Conservation (phyloP, 2,888 invertebrate genomes). For the Heterodera filipjevi region DNA sequence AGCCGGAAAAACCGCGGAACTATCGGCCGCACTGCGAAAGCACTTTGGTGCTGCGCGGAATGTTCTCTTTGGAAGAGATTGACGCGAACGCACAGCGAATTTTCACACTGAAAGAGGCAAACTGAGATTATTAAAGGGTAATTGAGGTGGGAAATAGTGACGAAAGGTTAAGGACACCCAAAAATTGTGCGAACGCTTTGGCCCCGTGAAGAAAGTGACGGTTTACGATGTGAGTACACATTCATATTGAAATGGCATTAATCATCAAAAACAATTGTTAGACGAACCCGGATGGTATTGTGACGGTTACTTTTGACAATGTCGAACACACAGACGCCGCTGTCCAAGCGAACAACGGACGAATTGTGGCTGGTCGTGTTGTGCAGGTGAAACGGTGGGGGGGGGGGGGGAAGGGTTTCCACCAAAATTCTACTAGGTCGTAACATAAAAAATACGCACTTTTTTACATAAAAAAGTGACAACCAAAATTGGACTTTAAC, state of each 20-base stretch:
- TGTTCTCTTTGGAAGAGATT: constrained; percentile 86
- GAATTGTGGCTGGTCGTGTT: constrained; percentile 85
- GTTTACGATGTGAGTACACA: constrained; percentile 44
- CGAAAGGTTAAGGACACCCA: constrained; percentile 72
- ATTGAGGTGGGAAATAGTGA: not conserved
- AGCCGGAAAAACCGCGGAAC: constrained; percentile 85
- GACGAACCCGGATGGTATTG: constrained; percentile 89
- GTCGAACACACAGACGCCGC: constrained; percentile 90
- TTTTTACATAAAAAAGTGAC: too few relatives aligned
- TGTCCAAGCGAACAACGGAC: constrained; percentile 81
- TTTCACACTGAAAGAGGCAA: constrained; percentile 28
- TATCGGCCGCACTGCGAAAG: constrained; percentile 85
- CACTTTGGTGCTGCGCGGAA: constrained; percentile 87
- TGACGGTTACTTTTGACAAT: constrained; percentile 85
- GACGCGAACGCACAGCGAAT: constrained; percentile 68
- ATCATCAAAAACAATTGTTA: constrained; percentile 27
- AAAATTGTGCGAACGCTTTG: constrained; percentile 86
- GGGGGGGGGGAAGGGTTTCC: too few relatives aligned
- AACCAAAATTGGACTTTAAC: too few relatives aligned
- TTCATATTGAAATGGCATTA: not conserved
- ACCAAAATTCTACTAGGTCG: too few relatives aligned
- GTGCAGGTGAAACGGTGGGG: too few relatives aligned
- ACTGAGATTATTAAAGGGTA: not conserved
- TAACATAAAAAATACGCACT: too few relatives aligned
- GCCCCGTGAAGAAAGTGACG: constrained; percentile 83